phyloP scores from a whole-genome alignment of 2,113 vertebrate genomes.

The Scolopax mira region DNA sequence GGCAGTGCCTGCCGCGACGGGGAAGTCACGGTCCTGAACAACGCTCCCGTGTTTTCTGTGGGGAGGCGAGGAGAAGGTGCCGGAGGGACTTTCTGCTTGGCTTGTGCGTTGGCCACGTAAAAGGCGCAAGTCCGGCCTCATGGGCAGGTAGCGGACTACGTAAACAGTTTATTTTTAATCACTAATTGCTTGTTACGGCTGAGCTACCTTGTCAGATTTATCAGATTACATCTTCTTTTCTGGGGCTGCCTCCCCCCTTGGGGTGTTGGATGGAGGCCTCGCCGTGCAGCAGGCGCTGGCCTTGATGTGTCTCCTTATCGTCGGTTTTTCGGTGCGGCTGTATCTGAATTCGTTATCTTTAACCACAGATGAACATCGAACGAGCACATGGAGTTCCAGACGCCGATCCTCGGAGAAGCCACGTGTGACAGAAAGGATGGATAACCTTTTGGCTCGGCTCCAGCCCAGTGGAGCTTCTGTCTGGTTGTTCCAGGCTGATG shows the following conservation, averaged over 20 bases:
- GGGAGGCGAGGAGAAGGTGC: not conserved
- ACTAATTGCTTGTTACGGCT: fast-evolving
- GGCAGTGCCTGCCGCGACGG: not conserved
- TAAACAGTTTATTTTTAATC: fast-evolving
- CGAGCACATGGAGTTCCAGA: not conserved
- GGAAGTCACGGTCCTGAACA: fast-evolving
- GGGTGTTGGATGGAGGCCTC: fast-evolving
- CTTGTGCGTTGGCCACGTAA: fast-evolving
- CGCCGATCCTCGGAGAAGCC: not conserved
- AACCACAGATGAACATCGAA: not conserved
- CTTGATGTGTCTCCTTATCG: not conserved
- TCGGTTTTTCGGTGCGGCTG: not conserved
- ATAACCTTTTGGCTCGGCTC: not conserved
- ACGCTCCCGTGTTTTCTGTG: fast-evolving
- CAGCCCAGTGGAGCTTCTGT: not conserved
- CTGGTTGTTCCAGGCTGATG: not conserved
- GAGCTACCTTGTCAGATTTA: fast-evolving
- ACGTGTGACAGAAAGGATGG: not conserved
- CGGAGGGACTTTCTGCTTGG: not conserved
- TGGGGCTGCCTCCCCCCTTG: fast-evolving
- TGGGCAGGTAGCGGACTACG: fast-evolving
- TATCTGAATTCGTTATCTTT: not conserved
- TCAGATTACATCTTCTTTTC: fast-evolving
- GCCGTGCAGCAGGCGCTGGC: fast-evolving
- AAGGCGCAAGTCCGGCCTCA: fast-evolving